Base-by-base conservation (phyloP, 2,888 invertebrate genomes). In the Nematopogon swammerdamellus region DNA sequence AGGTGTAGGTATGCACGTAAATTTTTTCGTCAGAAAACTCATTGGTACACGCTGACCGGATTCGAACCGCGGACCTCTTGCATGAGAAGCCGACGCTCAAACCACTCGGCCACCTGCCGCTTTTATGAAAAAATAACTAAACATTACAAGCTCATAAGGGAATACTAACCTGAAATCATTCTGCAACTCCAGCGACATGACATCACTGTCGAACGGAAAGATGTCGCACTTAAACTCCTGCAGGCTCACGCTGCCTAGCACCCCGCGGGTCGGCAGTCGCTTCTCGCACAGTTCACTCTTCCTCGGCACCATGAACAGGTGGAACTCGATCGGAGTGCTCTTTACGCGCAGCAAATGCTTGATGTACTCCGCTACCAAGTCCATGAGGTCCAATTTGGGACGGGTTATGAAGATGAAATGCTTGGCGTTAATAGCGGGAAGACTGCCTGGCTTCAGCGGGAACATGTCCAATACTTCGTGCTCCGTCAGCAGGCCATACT, bases 321-420 rank as follows among this genome's bases (percentile, higher is more conserved):
- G 92, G 63, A 91, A 95, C 55, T 92, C 89, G 54, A 91, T 83
- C 70, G 59, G 60, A 58, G 63, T 57, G 16, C 59, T 64, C 54
- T 70, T 36, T 3, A 14, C 36, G 6, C 36, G 8, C 8, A 36
- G 11, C 36, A 36, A 14, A 36, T 36, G 36, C 14, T 36, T 36
- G 11, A 80, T 72, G 72, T 89, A 92, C 59, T 90, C 87, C 14
- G 92, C 91, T 49, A 95, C 84, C 48, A 87, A 74, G 58, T 95
- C 91, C 92, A 97, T 96, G 1, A 94, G 77, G 46, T 82, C 73
- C 6, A 94, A 72, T 56, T 89, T 86, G 0, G 97, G 92, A 51
- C 95, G 81, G 1, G 92, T 84, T 52, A 97, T 91, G 64, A 95
- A 97, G 56, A 97, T 89, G 16, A 97, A 84, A 65, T 95, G 92